phyloP scores from a whole-genome alignment of 23 tunicate species.

The Trididemnum clinides region DNA sequence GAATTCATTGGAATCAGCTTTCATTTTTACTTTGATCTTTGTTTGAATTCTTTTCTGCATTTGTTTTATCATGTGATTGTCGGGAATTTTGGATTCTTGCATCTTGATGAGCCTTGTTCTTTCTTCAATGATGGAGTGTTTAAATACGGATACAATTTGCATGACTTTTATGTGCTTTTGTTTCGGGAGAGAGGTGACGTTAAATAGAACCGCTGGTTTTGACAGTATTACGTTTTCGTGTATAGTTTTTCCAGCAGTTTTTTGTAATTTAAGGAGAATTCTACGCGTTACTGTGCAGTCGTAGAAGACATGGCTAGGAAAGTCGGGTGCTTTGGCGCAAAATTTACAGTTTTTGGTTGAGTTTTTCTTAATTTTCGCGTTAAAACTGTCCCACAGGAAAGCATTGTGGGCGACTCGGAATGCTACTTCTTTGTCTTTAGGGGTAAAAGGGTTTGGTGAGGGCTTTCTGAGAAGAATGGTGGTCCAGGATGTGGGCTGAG shows the following conservation, averaged over 20 bases:
- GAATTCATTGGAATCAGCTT: too few species aligned
- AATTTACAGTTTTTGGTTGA: neutral
- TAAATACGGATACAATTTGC: too few species aligned
- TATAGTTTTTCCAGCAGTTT: neutral
- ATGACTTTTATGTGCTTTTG: too few species aligned
- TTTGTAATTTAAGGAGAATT: neutral
- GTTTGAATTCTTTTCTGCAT: too few species aligned
- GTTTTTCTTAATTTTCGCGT: neutral
- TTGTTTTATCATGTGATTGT: too few species aligned
- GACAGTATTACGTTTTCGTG: neutral
- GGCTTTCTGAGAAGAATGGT: neutral
- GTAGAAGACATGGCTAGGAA: neutral
- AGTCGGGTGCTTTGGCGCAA: neutral
- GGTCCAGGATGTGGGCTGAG: neutral
- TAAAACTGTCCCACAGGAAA: neutral
- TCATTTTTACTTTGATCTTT: too few species aligned
- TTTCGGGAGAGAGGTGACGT: too few species aligned
- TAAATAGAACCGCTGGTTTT: neutral
- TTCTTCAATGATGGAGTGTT: too few species aligned
- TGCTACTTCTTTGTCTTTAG: neutral
- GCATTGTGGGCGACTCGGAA: neutral
- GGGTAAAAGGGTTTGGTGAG: neutral
- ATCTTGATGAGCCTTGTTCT: too few species aligned
- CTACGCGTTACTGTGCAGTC: neutral
- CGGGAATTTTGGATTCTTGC: too few species aligned